phyloP scores from a whole-genome alignment of 1,140 invertebrate species.

The Tribolium castaneum region DNA sequence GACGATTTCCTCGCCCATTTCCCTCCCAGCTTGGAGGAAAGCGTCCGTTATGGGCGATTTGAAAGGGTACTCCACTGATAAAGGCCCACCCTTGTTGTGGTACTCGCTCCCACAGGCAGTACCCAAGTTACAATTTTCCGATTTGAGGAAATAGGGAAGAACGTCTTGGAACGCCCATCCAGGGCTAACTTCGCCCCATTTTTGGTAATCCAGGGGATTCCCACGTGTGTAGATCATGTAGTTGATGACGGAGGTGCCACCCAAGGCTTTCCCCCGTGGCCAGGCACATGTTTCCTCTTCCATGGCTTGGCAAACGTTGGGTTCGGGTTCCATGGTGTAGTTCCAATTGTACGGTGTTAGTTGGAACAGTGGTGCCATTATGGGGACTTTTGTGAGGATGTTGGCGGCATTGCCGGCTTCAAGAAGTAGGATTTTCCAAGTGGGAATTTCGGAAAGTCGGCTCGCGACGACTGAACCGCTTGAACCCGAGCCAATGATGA shows the following conservation, averaged over 20 bases:
- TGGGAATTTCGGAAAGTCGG: conserved; percentile 75
- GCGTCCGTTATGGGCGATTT: conserved; percentile 64
- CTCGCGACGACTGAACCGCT: conserved; percentile 70
- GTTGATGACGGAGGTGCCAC: conserved; percentile 73
- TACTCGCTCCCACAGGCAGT: conserved; percentile 53
- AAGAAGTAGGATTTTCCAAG: conserved; percentile 77
- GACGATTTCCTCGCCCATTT: conserved; percentile 65
- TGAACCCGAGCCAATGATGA: conserved; percentile 61
- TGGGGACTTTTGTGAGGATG: conserved; percentile 78
- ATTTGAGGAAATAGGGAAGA: conserved; percentile 65
- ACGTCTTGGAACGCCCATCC: conserved; percentile 66
- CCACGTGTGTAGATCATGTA: conserved; percentile 78
- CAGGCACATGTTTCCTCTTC: conserved; percentile 54
- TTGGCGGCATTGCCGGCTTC: conserved; percentile 75
- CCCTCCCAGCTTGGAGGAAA: conserved; percentile 72
- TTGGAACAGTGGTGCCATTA: conserved; percentile 76
- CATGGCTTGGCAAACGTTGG: conserved; percentile 72
- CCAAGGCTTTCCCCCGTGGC: conserved; percentile 65
- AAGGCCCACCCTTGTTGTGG: conserved; percentile 62
- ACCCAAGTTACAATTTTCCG: conserved; percentile 68
- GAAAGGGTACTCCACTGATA: conserved; percentile 70
- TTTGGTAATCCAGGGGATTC: conserved; percentile 73
- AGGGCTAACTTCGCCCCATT: conserved; percentile 72
- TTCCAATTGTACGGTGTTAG: conserved; percentile 82
- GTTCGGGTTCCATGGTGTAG: conserved; percentile 79